Base-by-base conservation (phyloP, 1,140 invertebrate genomes). In the Drosophila obscura region DNA sequence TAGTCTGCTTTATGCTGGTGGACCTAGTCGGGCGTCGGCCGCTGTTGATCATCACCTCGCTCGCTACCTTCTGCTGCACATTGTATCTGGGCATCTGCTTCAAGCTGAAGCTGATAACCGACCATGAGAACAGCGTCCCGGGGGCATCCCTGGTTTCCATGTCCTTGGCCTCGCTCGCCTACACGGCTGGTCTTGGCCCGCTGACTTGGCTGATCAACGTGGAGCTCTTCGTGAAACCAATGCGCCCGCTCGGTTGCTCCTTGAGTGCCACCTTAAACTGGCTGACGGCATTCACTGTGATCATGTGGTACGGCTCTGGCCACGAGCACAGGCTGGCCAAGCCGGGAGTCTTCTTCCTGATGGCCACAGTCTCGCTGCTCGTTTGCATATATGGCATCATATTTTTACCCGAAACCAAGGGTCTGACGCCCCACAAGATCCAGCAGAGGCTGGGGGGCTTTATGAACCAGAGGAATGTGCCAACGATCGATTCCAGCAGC, bases 321-420 rank as follows among this genome's bases (percentile, higher is more conserved):
- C 11, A 22, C 5, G 4, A 43, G 0, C 0, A 6, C 8, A 16
- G 41, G 16, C 11, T 39, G 49, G 71, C 5, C 71, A 48, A 13
- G 16, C 50, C 46, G 6, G 43, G 41, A 2, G n/a, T 73, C 1
- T 74, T 73, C 39, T 39, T 73, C 7, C 5, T 63, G 3, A 63
- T 51, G 35, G 49, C 51, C 45, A 43, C 63, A n/a, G 11, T 71
- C 1, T 22, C 67, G 1, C 16, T 64, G 3, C 0, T 57, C 0
- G n/a, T 7, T 2, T 15, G 57, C 22, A 49, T 77, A 11, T 39
- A 31, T n/a, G 9, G 15, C 0, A 2, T 77, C 9, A 35, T 60
- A 15, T 56, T 44, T 2, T 15, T 80, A 1, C 77, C 77, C 5
- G 77, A 80, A 44, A 80, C 77, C 13, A 76, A 48, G 22, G 9